Evolutionary conservation across 1,140 invertebrate species (phyloP).

Genomic region (Episyrphus balteatus): DNA sequence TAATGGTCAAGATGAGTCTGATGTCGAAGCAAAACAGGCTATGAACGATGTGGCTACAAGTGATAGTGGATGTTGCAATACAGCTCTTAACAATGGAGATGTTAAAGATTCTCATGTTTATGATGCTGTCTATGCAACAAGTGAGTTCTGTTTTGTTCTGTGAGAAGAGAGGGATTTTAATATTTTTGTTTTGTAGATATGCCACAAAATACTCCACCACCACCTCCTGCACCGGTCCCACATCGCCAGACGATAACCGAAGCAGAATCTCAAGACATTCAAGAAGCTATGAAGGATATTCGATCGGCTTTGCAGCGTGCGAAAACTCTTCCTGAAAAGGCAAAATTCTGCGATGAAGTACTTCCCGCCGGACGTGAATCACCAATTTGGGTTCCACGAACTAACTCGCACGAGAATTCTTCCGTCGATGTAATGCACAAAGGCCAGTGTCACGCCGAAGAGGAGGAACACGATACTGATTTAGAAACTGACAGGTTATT

Average conservation of each 20-base stretch:
- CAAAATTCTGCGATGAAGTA: conserved; percentile 30
- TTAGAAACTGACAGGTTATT: conserved; percentile 80
- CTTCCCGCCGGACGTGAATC: conserved; percentile 26
- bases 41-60: background rate
- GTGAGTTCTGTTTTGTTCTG: background rate
- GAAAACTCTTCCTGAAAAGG: conserved; percentile 33
- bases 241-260: conserved; percentile 13
- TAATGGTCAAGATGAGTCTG: background rate
- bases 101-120: conserved; percentile 5
- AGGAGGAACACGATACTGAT: conserved; percentile 76
- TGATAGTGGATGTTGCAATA: conserved; percentile 6
- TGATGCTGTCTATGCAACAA: conserved; percentile 7
- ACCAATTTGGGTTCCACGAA: conserved; percentile 33
- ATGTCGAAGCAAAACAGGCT: too few relatives aligned
- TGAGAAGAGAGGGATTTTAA: background rate
- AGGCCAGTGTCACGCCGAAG: conserved; percentile 9
- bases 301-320: conserved; percentile 66
- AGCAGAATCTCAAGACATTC: conserved; percentile 32
- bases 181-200: background rate
- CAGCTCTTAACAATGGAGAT: background rate
- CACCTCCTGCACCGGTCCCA: background rate
- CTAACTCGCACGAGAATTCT: conserved; percentile 6
- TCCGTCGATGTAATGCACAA: conserved; percentile 1
- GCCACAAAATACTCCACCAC: background rate
- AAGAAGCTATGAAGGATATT: conserved; percentile 73